Base-by-base conservation (phyloP, 2,113 vertebrate species). In the Polypterus senegalus region DNA sequence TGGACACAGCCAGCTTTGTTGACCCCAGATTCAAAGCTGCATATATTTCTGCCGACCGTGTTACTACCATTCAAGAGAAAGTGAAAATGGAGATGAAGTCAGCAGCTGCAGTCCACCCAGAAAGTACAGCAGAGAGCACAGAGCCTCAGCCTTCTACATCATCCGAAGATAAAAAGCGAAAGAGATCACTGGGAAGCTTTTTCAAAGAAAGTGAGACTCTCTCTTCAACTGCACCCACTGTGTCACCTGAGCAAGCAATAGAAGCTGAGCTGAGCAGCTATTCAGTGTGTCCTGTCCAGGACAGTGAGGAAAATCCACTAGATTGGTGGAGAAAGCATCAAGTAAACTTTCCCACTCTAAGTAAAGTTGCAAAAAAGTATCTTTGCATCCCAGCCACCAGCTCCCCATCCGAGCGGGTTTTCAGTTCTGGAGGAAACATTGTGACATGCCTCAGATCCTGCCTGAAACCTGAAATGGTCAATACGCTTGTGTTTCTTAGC, bases 281-380 rank as follows among this genome's bases (percentile, higher is more conserved):
- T 43, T 60, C 49, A 48, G 59, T 60, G 49, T 61, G 48, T 9
- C 49, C 60, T 49, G n/a, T n/a, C n/a, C n/a, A n/a, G n/a, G n/a
- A n/a, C n/a, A n/a, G n/a, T n/a, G n/a, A n/a, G n/a, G n/a, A n/a
- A n/a, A n/a, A n/a, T 49, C 47, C 48, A 49, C 60, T 53, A 49
- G 60, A 61, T 7, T 53, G 60, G 27, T 61, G 48, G 60, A 61
- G 60, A 44, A 61, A 52, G 59, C 59, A 61, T 61, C 59, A 61
- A 44, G 59, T 61, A 61, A 47, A 61, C n/a, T 61, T 61, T 61
- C n/a, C n/a, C n/a, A n/a, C 47, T 61, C 60, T 61, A 61, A 61
- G 60, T n/a, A 61, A 61, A 49, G 60, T 61, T 48, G 60, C 47
- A 61, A 61, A 61, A 61, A 51, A 61, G 60, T 61, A 51, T 47